A percentile compares a stretch with the other conserved stretches of the same genome.
Evolutionary conservation across 1,140 invertebrate species (phyloP).

Genomic region (Camponotus vicinus): DNA sequence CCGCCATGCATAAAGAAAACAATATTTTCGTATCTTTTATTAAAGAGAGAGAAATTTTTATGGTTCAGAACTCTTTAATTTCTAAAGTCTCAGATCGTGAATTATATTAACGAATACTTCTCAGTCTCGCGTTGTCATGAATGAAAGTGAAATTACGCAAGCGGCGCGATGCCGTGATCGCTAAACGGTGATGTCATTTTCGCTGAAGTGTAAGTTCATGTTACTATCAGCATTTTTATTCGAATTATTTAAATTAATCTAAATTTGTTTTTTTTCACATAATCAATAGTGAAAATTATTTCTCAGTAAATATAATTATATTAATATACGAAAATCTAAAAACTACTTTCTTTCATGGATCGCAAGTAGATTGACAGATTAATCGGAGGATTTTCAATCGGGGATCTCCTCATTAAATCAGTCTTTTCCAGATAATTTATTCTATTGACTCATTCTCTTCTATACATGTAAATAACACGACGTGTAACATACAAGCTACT

Average conservation of each 20-base stretch:
- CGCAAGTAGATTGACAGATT: neutral
- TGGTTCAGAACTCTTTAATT: neutral
- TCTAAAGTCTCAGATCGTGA: neutral
- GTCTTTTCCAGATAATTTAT: slow-evolving; percentile 26
- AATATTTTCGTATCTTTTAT: neutral
- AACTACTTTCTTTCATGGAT: neutral
- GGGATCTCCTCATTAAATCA: slow-evolving; percentile 33
- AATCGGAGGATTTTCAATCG: slow-evolving; percentile 7
- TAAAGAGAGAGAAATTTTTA: neutral
- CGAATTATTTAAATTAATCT: slow-evolving; percentile 6
- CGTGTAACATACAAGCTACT: neutral
- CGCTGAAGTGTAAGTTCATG: neutral
- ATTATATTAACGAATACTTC: neutral
- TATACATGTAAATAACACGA: slow-evolving; percentile 5
- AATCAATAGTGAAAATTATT: neutral
- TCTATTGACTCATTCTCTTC: slow-evolving; percentile 29
- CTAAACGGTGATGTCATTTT: slow-evolving; percentile 56
- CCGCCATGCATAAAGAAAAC: neutral
- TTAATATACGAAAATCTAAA: neutral
- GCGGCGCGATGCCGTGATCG: neutral
- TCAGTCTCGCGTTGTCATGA: slow-evolving; percentile 40
- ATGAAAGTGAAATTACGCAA: slow-evolving; percentile 70
- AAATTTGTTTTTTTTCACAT: neutral
- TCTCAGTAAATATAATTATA: neutral
- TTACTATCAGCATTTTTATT: neutral